Conservation (phyloP, 1,140 invertebrate genomes). For the Drosophila funebris region DNA sequence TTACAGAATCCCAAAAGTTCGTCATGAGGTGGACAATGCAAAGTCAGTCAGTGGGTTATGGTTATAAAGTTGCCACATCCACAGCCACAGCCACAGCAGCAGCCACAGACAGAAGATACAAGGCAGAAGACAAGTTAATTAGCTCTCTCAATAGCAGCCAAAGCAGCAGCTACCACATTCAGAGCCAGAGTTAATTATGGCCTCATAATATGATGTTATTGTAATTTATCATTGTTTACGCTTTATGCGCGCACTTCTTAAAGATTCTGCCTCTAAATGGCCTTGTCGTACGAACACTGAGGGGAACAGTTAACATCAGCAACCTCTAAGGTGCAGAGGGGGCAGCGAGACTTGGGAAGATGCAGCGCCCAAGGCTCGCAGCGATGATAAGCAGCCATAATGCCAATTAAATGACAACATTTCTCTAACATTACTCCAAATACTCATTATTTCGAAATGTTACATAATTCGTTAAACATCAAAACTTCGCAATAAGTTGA, state of each 20-base stretch:
- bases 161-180: slow-evolving; percentile 7
- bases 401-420: slow-evolving; percentile 67
- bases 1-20: slow-evolving; percentile 60
- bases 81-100: not conserved
- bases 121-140: slow-evolving; percentile 63
- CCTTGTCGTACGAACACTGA: slow-evolving; percentile 13
- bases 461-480: slow-evolving; percentile 49
- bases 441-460: slow-evolving; percentile 29
- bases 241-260: slow-evolving; percentile 71
- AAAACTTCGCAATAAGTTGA: slow-evolving; percentile 52
- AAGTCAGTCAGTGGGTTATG: slow-evolving; percentile 76
- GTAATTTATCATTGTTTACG: slow-evolving; percentile 76
- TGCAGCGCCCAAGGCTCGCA: slow-evolving; percentile 1
- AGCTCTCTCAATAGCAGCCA: slow-evolving; percentile 38
- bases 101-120: not conserved
- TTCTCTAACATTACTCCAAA: slow-evolving; percentile 51
- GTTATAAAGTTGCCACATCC: slow-evolving; percentile 37
- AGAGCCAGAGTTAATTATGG: slow-evolving; percentile 59
- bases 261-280: slow-evolving; percentile 47
- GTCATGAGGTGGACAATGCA: slow-evolving; percentile 46
- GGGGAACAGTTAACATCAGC: not conserved
- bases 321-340: not conserved
- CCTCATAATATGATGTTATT: slow-evolving; percentile 55
- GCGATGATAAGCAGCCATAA: slow-evolving; percentile 45
- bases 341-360: too few species aligned